A percentile compares a stretch with the other conserved stretches of the same genome.
These are phyloP conservation scores for Natrix natrix DNA, from an alignment of 2,797 vertebrate genomes.

Conservation along the genomic window DNA sequence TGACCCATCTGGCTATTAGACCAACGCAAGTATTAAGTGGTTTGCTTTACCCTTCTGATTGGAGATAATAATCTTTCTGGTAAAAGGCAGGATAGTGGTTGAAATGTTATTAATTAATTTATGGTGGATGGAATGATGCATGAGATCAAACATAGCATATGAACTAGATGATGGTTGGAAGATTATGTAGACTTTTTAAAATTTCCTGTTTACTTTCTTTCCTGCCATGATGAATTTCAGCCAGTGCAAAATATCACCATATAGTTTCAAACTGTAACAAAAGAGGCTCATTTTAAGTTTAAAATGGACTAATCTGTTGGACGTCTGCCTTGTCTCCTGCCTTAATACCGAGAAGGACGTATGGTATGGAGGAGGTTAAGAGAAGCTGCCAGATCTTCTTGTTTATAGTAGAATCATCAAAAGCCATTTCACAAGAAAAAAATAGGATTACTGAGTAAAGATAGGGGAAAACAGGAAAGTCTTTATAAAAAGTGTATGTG, in stretches of 20 bases:
- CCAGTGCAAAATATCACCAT: not conserved
- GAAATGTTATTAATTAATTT: rapidly evolving
- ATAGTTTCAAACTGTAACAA: not conserved
- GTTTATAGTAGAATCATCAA: not conserved
- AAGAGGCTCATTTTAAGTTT: not conserved
- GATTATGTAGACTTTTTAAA: not conserved
- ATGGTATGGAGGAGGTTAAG: not conserved
- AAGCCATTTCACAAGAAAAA: not conserved
- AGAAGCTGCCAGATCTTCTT: not conserved
- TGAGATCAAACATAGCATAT: not conserved
- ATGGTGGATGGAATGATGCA: not conserved
- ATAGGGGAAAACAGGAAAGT: not conserved
- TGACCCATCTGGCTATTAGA: not conserved
- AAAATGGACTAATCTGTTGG: not conserved
- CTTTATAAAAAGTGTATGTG: not conserved
- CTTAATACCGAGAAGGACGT: rapidly evolving
- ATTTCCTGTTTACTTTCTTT: not conserved
- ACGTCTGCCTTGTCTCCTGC: rapidly evolving
- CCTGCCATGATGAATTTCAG: not conserved
- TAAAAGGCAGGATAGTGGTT: not conserved
- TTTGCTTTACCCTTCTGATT: rapidly evolving
- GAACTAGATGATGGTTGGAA: not conserved
- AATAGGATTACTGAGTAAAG: not conserved
- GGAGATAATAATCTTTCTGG: not conserved
- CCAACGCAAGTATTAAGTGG: not conserved